Conservation (phyloP, 1,140 invertebrate genomes). For the Sinonovacula constricta region DNA sequence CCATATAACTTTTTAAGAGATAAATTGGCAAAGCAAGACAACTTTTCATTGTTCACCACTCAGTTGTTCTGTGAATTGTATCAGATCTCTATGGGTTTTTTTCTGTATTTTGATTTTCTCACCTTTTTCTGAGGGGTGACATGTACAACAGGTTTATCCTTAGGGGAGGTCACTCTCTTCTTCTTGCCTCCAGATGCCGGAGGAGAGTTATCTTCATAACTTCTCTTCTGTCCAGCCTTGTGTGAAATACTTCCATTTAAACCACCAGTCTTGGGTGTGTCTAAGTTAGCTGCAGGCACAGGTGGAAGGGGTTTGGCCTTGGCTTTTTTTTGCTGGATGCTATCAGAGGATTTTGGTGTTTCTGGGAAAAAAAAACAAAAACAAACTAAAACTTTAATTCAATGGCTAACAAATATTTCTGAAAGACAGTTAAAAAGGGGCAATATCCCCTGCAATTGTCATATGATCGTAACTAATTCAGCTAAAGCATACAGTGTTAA, state of each 20-base stretch:
- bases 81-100: no score
- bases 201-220: constrained; percentile 14
- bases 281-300: constrained; percentile 7
- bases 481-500: no score
- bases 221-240: constrained; percentile 11
- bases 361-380: constrained; percentile 2
- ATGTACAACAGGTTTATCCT: not conserved
- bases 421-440: no score
- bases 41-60: no score
- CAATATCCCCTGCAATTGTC: no score
- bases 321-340: not conserved
- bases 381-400: no score
- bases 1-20: no score
- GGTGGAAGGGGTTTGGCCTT: constrained; percentile 27
- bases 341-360: constrained; percentile 6
- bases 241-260: not conserved
- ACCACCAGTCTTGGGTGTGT: not conserved
- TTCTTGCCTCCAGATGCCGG: constrained; percentile 23
- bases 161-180: constrained; percentile 29
- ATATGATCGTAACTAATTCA: no score
- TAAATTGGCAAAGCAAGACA: no score
- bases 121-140: constrained; percentile 31
- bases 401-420: no score
- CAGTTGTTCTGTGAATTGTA: no score
- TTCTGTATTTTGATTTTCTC: no score